Percentiles rank a stretch among this genome's conserved stretches.
Evolutionary conservation across 2,888 invertebrate species (phyloP).

Genomic region (Trichopria drosophilae): DNA sequence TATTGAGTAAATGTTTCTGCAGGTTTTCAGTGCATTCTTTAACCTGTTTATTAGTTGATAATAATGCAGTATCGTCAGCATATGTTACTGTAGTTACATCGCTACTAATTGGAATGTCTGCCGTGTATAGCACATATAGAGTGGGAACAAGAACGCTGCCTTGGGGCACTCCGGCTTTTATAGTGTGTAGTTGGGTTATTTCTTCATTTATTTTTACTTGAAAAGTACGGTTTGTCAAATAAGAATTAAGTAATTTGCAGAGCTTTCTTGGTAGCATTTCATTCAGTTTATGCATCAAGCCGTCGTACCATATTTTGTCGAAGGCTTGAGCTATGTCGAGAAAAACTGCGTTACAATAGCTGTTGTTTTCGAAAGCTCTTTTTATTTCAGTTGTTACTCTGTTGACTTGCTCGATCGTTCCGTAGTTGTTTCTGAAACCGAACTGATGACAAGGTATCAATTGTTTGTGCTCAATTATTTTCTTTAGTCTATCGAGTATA

Average conservation of each 20-base stretch:
- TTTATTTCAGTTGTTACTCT: conserved; percentile 31
- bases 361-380: conserved; percentile 31
- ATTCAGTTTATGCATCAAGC: conserved; percentile 24
- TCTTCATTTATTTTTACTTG: conserved; percentile 9
- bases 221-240: conserved; percentile 9
- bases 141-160: conserved; percentile 36
- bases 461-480: conserved; percentile 13
- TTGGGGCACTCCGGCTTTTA: conserved; percentile 28
- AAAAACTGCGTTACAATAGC: conserved; percentile 33
- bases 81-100: too few species aligned
- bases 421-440: conserved; percentile 27
- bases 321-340: conserved; percentile 33
- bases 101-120: conserved; percentile 33
- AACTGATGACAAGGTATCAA: conserved; percentile 35
- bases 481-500: conserved; percentile 31
- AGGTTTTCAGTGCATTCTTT: too few species aligned
- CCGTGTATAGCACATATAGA: conserved; percentile 31
- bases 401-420: conserved; percentile 35
- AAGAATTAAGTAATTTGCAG: conserved; percentile 14
- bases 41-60: too few species aligned
- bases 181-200: neutral
- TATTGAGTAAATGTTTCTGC: too few species aligned
- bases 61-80: too few species aligned
- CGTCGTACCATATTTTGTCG: too few species aligned
- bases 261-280: neutral